Base-by-base conservation (phyloP, 1,140 invertebrate species). In the Palaemon carinicauda region DNA sequence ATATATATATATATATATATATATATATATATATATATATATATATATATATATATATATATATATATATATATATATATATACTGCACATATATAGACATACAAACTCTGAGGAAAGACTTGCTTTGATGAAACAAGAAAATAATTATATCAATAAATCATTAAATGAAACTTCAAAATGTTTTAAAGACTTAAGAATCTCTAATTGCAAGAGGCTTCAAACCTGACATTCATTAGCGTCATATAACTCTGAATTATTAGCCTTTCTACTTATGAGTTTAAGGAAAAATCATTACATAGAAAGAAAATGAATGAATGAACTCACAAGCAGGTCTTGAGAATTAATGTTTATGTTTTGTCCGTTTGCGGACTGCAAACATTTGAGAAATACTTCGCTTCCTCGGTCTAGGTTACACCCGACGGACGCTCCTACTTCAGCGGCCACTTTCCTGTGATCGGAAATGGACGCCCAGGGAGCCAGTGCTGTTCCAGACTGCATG, bases 401-500 rank as follows among this genome's bases (percentile, higher is more conserved):
- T 17, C 1, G 0, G 15, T 41, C n/a, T 33, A 17, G 27, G 29
- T 15, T 21, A 15, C 73, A 75, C 29, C 73, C 73, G 15, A 75
- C 31, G 73, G 31, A 27, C 33, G 14, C 3, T 27, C 73, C 27
- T 14, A 75, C 41, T 17, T 75, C 24, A 15, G 31, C 21, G 21
- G 80, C 80, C 56, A 78, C 9, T 19, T 31, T 2, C 17, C 21
- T 52, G 51, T 69, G 89, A 31, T 89, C 88, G 31, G 73, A 50
- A 0, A 85, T 80, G 41, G 90, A 83, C 1, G 91, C 90, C 90
- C 90, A 91, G 7, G 90, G 88, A 33, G 88, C 89, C 17, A 91
- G 54, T 4, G 90, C 90, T 0, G 90, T 88, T 27, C 90, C 91
- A 31, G 90, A 91, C 54, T 91, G 90, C 88, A 91, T 87, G 19